Conservation (phyloP, 2,113 vertebrate genomes). For the Hydrolagus affinis region DNA sequence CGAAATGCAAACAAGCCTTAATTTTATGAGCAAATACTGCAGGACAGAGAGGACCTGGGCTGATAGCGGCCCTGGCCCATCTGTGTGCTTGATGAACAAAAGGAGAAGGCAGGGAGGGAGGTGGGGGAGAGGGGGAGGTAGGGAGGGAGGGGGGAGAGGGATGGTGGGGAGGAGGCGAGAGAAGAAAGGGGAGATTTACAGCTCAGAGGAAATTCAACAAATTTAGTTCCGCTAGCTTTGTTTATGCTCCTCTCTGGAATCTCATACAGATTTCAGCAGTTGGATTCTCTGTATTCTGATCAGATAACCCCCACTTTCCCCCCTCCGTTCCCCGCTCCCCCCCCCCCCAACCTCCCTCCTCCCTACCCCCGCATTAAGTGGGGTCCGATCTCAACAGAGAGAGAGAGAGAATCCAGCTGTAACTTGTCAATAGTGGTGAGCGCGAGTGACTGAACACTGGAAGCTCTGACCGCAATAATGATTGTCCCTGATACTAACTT, state of each 20-base stretch:
- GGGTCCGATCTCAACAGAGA: no score
- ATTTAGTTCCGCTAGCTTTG: slow-evolving; percentile 13
- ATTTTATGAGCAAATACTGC: neutral
- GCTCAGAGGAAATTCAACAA: slow-evolving; percentile 12
- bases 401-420: no score
- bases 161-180: no score
- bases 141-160: neutral
- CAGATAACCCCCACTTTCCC: neutral
- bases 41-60: neutral
- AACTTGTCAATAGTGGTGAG: no score
- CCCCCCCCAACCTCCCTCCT: neutral
- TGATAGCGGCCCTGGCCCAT: no score
- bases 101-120: neutral
- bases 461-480: no score
- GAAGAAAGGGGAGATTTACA: slow-evolving; percentile 13
- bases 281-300: neutral
- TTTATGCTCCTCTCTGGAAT: neutral
- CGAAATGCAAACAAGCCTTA: neutral
- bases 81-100: neutral
- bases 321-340: neutral
- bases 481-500: no score
- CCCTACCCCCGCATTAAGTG: neutral
- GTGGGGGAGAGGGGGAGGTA: neutral
- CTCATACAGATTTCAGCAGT: neutral
- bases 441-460: no score